Evolutionary conservation across 2,888 invertebrate genomes (phyloP).

Genomic region (Lochmaea capreae): DNA sequence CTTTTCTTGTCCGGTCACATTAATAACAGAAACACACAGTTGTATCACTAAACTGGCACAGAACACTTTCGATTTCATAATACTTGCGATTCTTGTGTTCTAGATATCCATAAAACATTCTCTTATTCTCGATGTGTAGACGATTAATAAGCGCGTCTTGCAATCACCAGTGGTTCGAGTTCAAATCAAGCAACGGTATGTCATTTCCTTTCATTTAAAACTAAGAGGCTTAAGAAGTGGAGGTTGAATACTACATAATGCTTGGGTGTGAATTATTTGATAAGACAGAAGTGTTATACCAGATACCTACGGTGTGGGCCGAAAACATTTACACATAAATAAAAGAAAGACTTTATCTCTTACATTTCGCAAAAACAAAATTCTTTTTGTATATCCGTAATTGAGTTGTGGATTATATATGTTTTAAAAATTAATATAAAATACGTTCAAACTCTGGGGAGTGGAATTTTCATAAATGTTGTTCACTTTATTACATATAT

Average conservation of each 20-base stretch:
- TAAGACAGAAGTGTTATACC: too few species aligned
- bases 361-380: too few species aligned
- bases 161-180: neutral
- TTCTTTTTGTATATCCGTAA: too few species aligned
- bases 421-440: too few species aligned
- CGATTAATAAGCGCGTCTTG: neutral
- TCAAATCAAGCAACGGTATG: neutral
- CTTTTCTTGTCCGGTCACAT: neutral
- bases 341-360: too few species aligned
- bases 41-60: slow-evolving; percentile 12
- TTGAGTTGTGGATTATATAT: too few species aligned
- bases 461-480: too few species aligned
- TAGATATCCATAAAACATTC: slow-evolving; percentile 20
- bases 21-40: slow-evolving; percentile 2
- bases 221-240: slow-evolving; percentile 4
- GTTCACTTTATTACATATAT: too few species aligned
- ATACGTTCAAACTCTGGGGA: too few species aligned
- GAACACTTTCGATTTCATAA: slow-evolving; percentile 19
- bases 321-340: too few species aligned
- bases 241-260: neutral
- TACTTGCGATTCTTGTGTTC: slow-evolving; percentile 6
- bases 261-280: neutral
- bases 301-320: too few species aligned
- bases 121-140: neutral
- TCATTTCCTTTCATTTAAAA: slow-evolving; percentile 6